Conservation (phyloP, 2,888 invertebrate genomes). For the Agriotes lineatus region DNA sequence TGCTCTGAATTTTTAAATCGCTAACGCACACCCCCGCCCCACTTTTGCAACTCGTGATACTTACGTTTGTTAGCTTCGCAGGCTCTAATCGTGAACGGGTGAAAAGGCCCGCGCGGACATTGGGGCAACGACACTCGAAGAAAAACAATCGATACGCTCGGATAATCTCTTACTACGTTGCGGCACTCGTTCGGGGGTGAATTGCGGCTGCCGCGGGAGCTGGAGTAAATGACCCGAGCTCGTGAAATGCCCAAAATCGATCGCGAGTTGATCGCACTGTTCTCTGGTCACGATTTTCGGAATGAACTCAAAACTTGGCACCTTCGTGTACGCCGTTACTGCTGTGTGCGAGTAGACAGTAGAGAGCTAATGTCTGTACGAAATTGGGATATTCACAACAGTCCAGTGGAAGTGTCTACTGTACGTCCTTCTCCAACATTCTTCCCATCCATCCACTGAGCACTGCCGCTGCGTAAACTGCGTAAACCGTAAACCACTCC, state of each 20-base stretch:
- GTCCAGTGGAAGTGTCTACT: slow-evolving; percentile 31
- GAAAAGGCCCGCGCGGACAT: slow-evolving; percentile 51
- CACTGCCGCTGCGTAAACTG: slow-evolving; percentile 32
- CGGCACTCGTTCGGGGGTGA: too few species aligned
- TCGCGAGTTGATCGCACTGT: too few species aligned
- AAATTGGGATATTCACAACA: not conserved
- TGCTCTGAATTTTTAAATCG: slow-evolving; percentile 50
- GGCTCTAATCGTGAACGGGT: slow-evolving; percentile 54
- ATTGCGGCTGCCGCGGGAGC: not conserved
- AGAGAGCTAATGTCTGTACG: too few species aligned
- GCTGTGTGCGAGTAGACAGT: too few species aligned
- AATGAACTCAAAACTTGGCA: not conserved
- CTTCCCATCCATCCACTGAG: not conserved
- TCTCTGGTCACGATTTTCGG: too few species aligned
- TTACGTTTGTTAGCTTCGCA: slow-evolving; percentile 54
- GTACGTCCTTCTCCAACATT: slow-evolving; percentile 11
- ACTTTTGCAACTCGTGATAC: slow-evolving; percentile 40
- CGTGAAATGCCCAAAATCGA: not conserved
- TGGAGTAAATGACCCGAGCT: slow-evolving; percentile 5
- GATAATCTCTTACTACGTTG: slow-evolving; percentile 40
- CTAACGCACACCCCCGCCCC: slow-evolving; percentile 48
- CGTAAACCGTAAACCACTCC: slow-evolving; percentile 58
- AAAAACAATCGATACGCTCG: slow-evolving; percentile 44
- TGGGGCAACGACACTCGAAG: slow-evolving; percentile 35
- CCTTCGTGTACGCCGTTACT: not conserved